phyloP scores from a whole-genome alignment of 2,888 invertebrate genomes.

The Listrodromus nycthemerus region DNA sequence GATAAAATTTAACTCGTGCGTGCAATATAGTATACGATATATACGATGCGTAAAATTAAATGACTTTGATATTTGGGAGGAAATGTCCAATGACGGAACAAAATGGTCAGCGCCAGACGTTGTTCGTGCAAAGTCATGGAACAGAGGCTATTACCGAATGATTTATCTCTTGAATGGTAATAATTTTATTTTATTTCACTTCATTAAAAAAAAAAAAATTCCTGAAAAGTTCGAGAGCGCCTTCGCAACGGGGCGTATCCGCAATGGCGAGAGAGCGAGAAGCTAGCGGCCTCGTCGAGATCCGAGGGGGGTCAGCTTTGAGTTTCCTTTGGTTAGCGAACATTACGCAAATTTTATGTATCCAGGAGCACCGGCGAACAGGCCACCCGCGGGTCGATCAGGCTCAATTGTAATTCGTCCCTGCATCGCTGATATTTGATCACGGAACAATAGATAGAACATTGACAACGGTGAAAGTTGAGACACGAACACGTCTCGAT shows the following conservation, averaged over 20 bases:
- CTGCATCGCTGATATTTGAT: constrained; percentile 33
- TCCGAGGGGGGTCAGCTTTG: constrained; percentile 55
- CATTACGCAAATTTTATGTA: constrained; percentile 68
- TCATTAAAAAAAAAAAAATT: no score
- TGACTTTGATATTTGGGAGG: background rate
- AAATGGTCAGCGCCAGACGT: background rate
- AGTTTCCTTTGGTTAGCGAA: constrained; percentile 54
- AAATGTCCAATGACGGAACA: background rate
- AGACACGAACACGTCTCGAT: constrained; percentile 27
- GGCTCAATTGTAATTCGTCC: constrained; percentile 52
- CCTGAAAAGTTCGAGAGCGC: constrained; percentile 38
- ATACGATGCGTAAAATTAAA: constrained; percentile 4
- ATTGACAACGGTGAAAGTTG: constrained; percentile 60
- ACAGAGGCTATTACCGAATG: constrained; percentile 18
- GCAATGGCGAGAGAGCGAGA: constrained; percentile 31
- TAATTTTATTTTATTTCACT: background rate
- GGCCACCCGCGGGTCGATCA: constrained; percentile 59
- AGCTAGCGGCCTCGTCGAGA: constrained; percentile 46
- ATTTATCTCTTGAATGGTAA: constrained; percentile 19
- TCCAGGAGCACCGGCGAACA: constrained; percentile 53
- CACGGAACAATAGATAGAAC: constrained; percentile 56
- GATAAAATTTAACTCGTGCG: background rate
- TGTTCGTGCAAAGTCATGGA: constrained; percentile 27
- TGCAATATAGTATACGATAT: background rate
- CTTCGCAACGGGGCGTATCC: constrained; percentile 46